A percentile compares a stretch with the other conserved stretches of the same genome.
These are phyloP conservation scores for Chesias legatella DNA, from an alignment of 2,888 invertebrate genomes.

Conservation along the genomic window DNA sequence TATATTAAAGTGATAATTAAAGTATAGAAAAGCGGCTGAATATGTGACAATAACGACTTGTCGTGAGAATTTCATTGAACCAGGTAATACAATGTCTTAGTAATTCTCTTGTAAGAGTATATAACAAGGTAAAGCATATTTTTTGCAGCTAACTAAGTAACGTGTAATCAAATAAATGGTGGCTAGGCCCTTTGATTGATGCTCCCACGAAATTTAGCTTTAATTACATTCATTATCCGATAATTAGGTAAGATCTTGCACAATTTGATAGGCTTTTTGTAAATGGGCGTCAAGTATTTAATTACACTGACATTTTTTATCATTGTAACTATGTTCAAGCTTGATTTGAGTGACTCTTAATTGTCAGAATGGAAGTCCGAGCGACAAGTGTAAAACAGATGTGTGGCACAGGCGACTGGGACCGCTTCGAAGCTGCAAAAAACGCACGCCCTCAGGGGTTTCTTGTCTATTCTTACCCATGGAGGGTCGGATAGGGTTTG, in stretches of 20 bases:
- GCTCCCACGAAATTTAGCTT: constrained; percentile 7
- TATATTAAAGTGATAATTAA: not conserved
- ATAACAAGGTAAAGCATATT: constrained; percentile 13
- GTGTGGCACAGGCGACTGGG: too few species aligned
- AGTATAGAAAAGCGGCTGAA: not conserved
- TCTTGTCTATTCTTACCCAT: too few species aligned
- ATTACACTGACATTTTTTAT: too few species aligned
- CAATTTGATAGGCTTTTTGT: constrained; percentile 3
- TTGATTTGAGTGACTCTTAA: too few species aligned
- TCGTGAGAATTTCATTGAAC: constrained; percentile 19
- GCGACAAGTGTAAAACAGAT: too few species aligned
- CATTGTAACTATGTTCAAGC: too few species aligned
- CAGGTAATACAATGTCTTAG: constrained; percentile 9
- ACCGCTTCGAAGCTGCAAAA: too few species aligned
- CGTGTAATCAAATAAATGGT: constrained; percentile 13
- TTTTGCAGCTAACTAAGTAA: constrained; percentile 15
- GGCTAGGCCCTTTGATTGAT: constrained; percentile 6
- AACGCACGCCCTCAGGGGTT: too few species aligned
- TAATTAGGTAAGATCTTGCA: constrained; percentile 4
- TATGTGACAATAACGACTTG: constrained; percentile 15
- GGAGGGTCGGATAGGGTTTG: too few species aligned
- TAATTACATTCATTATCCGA: constrained; percentile 6
- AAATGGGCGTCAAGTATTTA: not conserved
- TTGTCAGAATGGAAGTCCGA: too few species aligned
- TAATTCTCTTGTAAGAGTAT: constrained; percentile 9